These are phyloP conservation scores for Luidia sarsii DNA, from an alignment of 53 echinoderm and acorn worm species.

Conservation along the genomic window DNA sequence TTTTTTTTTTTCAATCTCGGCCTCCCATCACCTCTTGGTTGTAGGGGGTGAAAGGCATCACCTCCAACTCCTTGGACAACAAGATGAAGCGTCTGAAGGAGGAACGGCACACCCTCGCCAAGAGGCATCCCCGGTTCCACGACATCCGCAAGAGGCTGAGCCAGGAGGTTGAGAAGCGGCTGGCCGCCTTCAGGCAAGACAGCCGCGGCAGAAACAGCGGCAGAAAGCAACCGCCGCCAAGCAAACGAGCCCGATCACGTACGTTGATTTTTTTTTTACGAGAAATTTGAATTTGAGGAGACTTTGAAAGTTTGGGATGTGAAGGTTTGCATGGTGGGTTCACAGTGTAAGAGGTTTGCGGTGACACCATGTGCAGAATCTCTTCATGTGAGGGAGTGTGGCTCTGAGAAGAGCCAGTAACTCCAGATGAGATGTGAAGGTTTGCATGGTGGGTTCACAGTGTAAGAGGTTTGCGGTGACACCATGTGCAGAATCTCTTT, in stretches of 20 bases:
- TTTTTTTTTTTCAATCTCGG: background rate
- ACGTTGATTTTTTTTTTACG: background rate
- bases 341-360: too few relatives aligned
- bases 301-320: background rate
- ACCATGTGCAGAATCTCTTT: too few relatives aligned
- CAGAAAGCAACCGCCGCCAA: background rate
- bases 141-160: constrained; percentile 78
- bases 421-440: too few relatives aligned
- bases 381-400: too few relatives aligned
- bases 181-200: constrained; percentile 2
- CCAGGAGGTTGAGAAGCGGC: constrained; percentile 66
- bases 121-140: constrained; percentile 69
- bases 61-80: constrained; percentile 78
- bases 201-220: background rate
- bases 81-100: constrained; percentile 77
- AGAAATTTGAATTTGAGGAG: background rate
- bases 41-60: constrained; percentile 85
- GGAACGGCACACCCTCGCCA: constrained; percentile 79
- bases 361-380: too few relatives aligned
- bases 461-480: too few relatives aligned
- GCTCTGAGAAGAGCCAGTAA: too few relatives aligned
- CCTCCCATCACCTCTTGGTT: background rate
- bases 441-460: too few relatives aligned
- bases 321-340: too few relatives aligned
- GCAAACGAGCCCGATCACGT: constrained; percentile 7